Percentiles rank a stretch among this genome's conserved stretches.
Evolutionary conservation across 2,888 invertebrate genomes (phyloP).

Genomic region (Nysson spinosus): DNA sequence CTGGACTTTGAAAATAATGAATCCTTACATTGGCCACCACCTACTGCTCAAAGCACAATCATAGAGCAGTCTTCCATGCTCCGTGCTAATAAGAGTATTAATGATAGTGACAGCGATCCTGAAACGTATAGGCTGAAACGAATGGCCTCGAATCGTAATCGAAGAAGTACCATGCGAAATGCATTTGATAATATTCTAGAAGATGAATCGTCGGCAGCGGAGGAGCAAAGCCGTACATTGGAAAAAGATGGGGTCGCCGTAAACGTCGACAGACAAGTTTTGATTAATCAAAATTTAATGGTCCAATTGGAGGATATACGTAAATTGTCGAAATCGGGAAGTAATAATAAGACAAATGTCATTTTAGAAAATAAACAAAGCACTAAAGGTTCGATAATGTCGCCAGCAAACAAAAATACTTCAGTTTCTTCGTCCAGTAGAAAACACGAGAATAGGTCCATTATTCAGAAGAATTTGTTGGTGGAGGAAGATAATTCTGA

Average conservation of each 20-base stretch:
- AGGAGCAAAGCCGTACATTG: background rate
- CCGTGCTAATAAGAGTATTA: background rate
- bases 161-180: background rate
- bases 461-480: background rate
- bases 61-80: background rate
- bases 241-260: too few species aligned
- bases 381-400: too few species aligned
- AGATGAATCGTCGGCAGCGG: background rate
- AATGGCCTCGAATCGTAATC: background rate
- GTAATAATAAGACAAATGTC: too few species aligned
- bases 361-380: too few species aligned
- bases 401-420: too few species aligned
- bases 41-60: constrained; percentile 23
- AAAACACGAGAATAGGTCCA: too few species aligned
- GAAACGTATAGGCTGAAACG: constrained; percentile 10
- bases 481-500: background rate
- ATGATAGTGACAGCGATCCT: background rate
- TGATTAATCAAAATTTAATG: too few species aligned
- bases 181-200: constrained; percentile 8
- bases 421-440: too few species aligned
- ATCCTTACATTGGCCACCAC: background rate
- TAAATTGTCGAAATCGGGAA: too few species aligned
- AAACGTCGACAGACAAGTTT: too few species aligned
- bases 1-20: background rate
- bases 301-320: too few species aligned